phyloP scores from a whole-genome alignment of 2,888 invertebrate genomes.

The Clanis bilineata region DNA sequence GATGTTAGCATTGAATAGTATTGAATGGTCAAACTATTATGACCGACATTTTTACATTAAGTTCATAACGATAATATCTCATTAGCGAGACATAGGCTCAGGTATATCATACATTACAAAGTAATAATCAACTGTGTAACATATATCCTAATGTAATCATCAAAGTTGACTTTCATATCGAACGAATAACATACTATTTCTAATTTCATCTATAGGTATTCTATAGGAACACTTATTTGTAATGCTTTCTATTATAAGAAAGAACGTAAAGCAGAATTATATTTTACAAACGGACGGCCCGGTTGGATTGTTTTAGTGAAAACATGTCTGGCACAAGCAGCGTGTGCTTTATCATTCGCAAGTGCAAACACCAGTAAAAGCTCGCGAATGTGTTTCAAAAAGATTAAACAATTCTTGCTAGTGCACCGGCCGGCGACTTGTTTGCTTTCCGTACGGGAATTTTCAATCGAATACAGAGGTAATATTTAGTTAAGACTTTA shows the following conservation, averaged over 20 bases:
- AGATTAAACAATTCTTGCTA: conserved; percentile 51
- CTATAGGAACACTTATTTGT: background rate
- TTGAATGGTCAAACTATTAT: too few species aligned
- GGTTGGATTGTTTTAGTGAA: conserved; percentile 51
- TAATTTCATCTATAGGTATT: background rate
- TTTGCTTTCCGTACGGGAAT: conserved; percentile 35
- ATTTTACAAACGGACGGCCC: conserved; percentile 32
- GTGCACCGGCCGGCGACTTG: conserved; percentile 34
- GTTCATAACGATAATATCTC: too few species aligned
- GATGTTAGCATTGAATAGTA: too few species aligned
- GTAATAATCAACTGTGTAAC: background rate
- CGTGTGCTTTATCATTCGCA: conserved; percentile 65
- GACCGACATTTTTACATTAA: too few species aligned
- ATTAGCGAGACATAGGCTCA: too few species aligned
- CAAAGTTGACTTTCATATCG: background rate
- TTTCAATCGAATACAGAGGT: conserved; percentile 26
- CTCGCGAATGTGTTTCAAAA: conserved; percentile 44
- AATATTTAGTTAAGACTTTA: conserved; percentile 24
- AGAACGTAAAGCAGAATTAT: conserved; percentile 40
- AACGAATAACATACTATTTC: background rate
- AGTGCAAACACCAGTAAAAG: conserved; percentile 62
- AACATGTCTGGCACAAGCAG: conserved; percentile 52
- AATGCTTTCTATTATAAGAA: conserved; percentile 33
- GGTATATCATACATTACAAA: background rate
- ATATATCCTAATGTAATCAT: background rate